phyloP scores from a whole-genome alignment of 2,797 vertebrate species.

The Smutsia gigantea region DNA sequence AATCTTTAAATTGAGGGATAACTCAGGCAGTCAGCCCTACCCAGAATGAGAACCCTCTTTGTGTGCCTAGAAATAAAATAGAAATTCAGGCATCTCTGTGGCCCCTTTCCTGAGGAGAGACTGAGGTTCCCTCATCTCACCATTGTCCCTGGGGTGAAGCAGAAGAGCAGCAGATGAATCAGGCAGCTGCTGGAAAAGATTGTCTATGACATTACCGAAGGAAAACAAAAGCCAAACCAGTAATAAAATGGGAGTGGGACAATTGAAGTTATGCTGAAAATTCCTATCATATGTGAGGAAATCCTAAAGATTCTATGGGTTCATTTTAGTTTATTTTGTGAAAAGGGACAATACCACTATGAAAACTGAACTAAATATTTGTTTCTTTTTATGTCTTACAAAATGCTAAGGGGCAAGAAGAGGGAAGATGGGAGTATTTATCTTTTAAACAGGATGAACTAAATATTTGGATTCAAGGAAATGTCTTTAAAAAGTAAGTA shows the following conservation, averaged over 20 bases:
- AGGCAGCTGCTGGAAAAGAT: background rate
- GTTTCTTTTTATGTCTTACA: background rate
- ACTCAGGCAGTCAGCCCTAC: background rate
- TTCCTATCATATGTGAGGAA: background rate
- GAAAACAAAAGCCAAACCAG: background rate
- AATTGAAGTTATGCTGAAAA: background rate
- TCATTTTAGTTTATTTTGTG: background rate
- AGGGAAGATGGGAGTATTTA: background rate
- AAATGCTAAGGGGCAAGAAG: background rate
- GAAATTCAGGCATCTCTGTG: background rate
- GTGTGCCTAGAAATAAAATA: background rate
- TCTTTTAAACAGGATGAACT: background rate
- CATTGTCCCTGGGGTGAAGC: background rate
- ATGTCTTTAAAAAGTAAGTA: background rate
- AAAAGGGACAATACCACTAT: background rate
- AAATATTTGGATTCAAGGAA: conserved; percentile 17
- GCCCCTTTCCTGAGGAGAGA: background rate
- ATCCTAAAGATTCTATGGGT: background rate
- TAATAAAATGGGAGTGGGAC: background rate
- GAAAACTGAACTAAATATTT: background rate
- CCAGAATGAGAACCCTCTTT: background rate
- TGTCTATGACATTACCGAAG: background rate
- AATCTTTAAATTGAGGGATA: conserved; percentile 44
- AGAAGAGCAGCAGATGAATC: background rate
- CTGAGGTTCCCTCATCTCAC: background rate